phyloP scores from a whole-genome alignment of 2,888 invertebrate genomes.

The Chymomyza amoena region DNA sequence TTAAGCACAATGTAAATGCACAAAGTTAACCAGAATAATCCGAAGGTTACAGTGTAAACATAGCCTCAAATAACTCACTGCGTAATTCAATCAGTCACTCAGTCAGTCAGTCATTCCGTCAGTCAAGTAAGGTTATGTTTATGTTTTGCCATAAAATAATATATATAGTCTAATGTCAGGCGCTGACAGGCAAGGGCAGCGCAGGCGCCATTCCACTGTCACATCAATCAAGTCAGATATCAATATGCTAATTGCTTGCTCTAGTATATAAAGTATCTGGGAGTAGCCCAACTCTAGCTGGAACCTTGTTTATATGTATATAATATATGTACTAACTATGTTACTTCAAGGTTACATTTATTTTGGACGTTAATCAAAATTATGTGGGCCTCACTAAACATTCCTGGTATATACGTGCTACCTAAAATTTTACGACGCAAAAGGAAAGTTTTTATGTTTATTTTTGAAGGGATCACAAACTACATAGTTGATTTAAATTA shows the following conservation, averaged over 20 bases:
- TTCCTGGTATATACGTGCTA: not conserved
- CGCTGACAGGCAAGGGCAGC: slow-evolving; percentile 31
- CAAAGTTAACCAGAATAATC: slow-evolving; percentile 47
- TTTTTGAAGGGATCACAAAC: too few species aligned
- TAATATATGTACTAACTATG: slow-evolving; percentile 6
- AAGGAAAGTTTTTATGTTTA: not conserved
- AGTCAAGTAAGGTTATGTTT: slow-evolving; percentile 18
- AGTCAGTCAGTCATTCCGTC: not conserved
- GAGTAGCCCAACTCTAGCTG: not conserved
- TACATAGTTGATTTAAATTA: too few species aligned
- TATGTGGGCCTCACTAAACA: not conserved
- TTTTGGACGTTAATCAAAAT: slow-evolving; percentile 18
- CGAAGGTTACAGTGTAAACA: slow-evolving; percentile 44
- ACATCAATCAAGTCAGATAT: slow-evolving; percentile 22
- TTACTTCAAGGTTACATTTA: slow-evolving; percentile 52
- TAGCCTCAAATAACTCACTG: slow-evolving; percentile 10
- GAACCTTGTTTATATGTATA: not conserved
- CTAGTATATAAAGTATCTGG: not conserved
- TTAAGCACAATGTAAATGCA: slow-evolving; percentile 17
- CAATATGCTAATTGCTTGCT: not conserved
- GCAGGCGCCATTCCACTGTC: not conserved
- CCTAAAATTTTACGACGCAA: not conserved
- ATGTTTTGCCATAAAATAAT: slow-evolving; percentile 34
- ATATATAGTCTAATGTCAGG: not conserved
- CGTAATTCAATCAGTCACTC: slow-evolving; percentile 44